Evolutionary conservation across 2,888 invertebrate species (phyloP).

Genomic region (Tolmerus cingulatus): DNA sequence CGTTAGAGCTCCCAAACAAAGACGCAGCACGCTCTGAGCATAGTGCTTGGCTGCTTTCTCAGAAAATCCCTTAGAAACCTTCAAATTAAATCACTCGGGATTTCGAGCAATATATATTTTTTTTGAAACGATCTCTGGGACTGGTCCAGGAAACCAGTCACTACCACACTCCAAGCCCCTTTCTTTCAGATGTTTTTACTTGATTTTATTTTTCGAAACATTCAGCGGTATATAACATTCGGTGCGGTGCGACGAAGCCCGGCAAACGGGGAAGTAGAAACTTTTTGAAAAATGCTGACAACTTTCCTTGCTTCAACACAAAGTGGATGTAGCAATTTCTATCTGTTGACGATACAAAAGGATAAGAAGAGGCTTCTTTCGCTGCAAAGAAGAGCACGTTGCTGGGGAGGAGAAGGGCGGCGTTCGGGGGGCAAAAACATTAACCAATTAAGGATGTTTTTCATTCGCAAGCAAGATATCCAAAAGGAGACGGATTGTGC

Average conservation of each 20-base stretch:
- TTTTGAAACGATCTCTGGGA: background rate
- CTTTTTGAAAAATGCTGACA: background rate
- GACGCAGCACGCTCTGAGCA: background rate
- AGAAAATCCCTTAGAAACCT: background rate
- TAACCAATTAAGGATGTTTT: constrained; percentile 26
- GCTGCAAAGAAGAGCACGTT: background rate
- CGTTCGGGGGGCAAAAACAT: background rate
- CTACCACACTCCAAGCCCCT: background rate
- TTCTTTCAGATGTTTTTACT: background rate
- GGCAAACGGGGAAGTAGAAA: background rate
- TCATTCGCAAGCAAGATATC: background rate
- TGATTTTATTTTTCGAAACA: background rate
- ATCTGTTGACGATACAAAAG: background rate
- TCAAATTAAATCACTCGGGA: background rate
- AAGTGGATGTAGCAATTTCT: background rate
- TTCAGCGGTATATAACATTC: background rate
- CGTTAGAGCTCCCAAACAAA: background rate
- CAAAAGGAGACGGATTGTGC: background rate
- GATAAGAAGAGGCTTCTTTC: background rate
- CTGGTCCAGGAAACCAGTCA: background rate
- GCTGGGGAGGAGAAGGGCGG: background rate
- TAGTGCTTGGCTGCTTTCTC: background rate
- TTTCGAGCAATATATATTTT: background rate
- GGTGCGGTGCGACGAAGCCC: background rate
- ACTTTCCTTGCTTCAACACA: background rate